Percentiles rank a stretch among this genome's conserved stretches.
Evolutionary conservation across 2,888 invertebrate genomes (phyloP).

Genomic region (Helicoverpa assulta): DNA sequence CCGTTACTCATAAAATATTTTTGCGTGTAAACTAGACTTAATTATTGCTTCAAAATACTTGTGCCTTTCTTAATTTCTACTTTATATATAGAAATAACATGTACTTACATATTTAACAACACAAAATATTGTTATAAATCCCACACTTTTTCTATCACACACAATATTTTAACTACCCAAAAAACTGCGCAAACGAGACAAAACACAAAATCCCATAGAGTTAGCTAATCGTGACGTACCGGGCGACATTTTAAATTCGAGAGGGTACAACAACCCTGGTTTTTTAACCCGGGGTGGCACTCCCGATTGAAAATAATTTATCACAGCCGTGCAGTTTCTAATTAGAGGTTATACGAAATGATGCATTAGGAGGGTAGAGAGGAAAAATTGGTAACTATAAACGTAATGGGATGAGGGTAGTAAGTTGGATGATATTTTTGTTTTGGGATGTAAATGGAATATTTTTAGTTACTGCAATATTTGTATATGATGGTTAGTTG

Average conservation of each 20-base stretch:
- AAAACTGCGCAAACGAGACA: constrained; percentile 32
- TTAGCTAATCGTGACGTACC: constrained; percentile 53
- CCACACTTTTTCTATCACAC: constrained; percentile 11
- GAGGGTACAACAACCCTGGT: constrained; percentile 42
- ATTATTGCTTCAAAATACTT: too few species aligned
- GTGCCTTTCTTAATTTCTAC: too few species aligned
- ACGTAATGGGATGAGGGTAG: background rate
- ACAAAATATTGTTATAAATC: too few species aligned
- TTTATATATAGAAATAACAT: too few species aligned
- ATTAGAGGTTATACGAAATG: constrained; percentile 49
- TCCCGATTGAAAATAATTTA: constrained; percentile 53
- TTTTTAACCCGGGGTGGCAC: constrained; percentile 48
- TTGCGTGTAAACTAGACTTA: too few species aligned
- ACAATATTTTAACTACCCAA: background rate
- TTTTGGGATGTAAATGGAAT: too few species aligned
- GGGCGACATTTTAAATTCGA: constrained; percentile 54
- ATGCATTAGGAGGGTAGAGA: background rate
- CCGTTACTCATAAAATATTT: too few species aligned
- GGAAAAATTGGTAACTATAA: background rate
- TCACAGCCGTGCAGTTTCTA: constrained; percentile 35
- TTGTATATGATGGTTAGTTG: too few species aligned
- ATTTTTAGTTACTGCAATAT: too few species aligned
- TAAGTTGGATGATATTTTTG: too few species aligned
- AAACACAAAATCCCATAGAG: constrained; percentile 42
- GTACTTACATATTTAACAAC: too few species aligned